Evolutionary conservation across 2,888 invertebrate species (phyloP).

Genomic region (Harpalus rubripes): DNA sequence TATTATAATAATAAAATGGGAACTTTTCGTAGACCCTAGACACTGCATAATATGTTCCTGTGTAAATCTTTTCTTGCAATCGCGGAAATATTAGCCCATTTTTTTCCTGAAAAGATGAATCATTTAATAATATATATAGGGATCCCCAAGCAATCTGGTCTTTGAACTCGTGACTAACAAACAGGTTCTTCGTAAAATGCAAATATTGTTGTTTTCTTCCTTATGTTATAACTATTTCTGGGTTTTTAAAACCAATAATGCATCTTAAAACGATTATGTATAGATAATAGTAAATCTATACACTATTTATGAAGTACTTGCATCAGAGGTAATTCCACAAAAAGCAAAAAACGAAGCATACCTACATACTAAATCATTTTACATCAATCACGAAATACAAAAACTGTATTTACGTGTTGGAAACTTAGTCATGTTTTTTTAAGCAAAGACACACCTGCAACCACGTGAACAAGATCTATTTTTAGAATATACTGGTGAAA

Average conservation of each 20-base stretch:
- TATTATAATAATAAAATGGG: too few species aligned
- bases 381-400: neutral
- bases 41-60: too few species aligned
- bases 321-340: constrained; percentile 18
- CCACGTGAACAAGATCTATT: too few species aligned
- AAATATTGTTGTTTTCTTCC: neutral
- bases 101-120: neutral
- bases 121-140: constrained; percentile 2
- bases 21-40: too few species aligned
- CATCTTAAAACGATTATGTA: neutral
- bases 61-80: neutral
- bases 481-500: too few species aligned
- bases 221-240: neutral
- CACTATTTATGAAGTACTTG: neutral
- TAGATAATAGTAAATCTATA: neutral
- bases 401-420: neutral
- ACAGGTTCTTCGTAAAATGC: neutral
- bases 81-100: neutral
- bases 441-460: too few species aligned
- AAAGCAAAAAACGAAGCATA: neutral
- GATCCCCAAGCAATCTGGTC: neutral
- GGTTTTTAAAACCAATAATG: neutral
- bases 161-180: constrained; percentile 1
- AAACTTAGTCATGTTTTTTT: neutral
- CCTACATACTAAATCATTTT: neutral